Base-by-base conservation (phyloP, 1,140 invertebrate genomes). In the Papilio glaucus region DNA sequence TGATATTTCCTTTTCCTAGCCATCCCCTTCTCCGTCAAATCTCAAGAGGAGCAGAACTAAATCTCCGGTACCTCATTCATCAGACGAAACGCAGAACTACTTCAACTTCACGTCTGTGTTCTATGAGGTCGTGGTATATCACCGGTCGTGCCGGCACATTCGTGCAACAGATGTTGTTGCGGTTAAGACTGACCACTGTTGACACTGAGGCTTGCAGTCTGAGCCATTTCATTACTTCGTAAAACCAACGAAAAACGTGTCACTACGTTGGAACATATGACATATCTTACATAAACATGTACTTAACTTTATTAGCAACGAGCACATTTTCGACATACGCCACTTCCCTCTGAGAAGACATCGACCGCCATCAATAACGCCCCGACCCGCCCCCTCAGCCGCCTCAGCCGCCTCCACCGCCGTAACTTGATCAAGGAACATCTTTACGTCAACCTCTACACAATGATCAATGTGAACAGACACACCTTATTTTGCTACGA, bases 401-500 rank as follows among this genome's bases (percentile, higher is more conserved):
- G n/a, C n/a, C 41, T 1, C 41, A n/a, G n/a, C 42, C 42, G n/a
- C 39, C 13, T n/a, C 49, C 49, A 18, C 15, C 8, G 15, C 45
- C 49, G 6, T 57, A 57, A 26, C 21, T 57, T 26, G 49, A 18
- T 24, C 49, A 45, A 21, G 0, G 42, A 45, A 45, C 42, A 53
- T 53, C 45, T 24, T 18, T 33, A 53, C 21, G 18, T 24, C 45
- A 24, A 24, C 49, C 21, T 24, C 21, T 49, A 49, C 21, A 26
- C 45, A 7, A 21, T 57, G 49, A 57, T 57, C 9, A 57, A 57
- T 57, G 49, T 4, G 7, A 9, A 21, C 49, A 12, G 21, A 57
- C 49, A 57, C 49, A 57, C 49, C 49, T 21, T 57, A 45, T 45
- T 45, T 45, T 45, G 24, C 1, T 49, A 49, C 21, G 8, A 49